Evolutionary conservation across 2,888 invertebrate genomes (phyloP), one percentile per base, ranked within the genome.

Genomic region (Hyposoter didymator): DNA sequence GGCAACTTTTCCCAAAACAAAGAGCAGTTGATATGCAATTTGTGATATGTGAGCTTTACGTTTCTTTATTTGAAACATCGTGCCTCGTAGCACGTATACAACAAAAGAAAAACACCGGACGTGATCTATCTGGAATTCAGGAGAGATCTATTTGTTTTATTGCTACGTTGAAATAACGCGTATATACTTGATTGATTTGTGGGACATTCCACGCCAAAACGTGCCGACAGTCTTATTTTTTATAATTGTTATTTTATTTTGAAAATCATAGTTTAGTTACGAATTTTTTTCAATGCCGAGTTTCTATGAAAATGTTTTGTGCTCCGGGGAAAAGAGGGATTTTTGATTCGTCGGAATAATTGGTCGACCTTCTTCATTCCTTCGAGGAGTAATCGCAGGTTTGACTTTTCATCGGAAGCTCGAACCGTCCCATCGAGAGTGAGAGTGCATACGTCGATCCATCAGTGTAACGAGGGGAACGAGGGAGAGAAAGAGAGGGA

Each of bases 81-180:
- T 70, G 69, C 49, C 17, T 70, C 70, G 32, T 32, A 69, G 55
- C 66, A 55, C 74, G 62, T 64, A n/a, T 62, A 19, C 32, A 55
- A 8, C 5, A 14, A 43, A 55, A 39, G 14, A 73, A 72, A 67
- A 75, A 59, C n/a, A 49, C 62, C 12, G 52, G 47, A 78, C 69
- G 69, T 62, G 59, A 69, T 69, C 69, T 35, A 67, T 82, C 47
- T 47, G 76, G 19, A 52, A 52, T 52, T 52, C 19, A 52, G 52
- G 2, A 52, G 7, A 6, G 7, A n/a, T 52, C 49, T n/a, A n/a
- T 52, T 7, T 52, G 47, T 49, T 49, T 49, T 5, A 49, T 49
- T 49, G 47, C n/a, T 0, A n/a, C n/a, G 4, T 49, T n/a, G 47
- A n/a, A 49, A 49, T 49, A 49, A 49, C 47, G 47, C 17, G 47